Conservation (phyloP, 1,140 invertebrate species). For the Helicoverpa zea region DNA sequence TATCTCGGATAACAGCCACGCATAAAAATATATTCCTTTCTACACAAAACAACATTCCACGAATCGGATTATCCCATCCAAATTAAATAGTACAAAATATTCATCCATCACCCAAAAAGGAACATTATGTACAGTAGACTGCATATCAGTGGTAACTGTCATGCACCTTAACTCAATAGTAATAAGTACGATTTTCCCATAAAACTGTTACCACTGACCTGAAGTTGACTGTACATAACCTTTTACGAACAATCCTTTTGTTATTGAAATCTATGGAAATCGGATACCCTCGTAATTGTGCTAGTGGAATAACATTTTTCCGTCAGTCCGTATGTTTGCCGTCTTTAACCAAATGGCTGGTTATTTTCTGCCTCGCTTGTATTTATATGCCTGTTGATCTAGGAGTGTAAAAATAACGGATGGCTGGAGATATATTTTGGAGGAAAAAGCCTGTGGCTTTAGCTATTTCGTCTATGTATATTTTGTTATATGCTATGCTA, state of each 20-base stretch:
- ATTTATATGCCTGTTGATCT: conserved; percentile 34
- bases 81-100: conserved; percentile 39
- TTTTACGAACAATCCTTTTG: conserved; percentile 32
- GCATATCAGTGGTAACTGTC: too few species aligned
- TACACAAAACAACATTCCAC: background rate
- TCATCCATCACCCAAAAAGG: conserved; percentile 36
- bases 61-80: background rate
- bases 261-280: conserved; percentile 48
- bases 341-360: background rate
- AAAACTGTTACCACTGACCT: too few species aligned
- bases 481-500: too few species aligned
- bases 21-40: background rate
- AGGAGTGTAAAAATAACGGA: background rate
- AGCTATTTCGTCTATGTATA: background rate
- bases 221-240: background rate
- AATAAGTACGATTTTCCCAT: too few species aligned
- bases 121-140: conserved; percentile 4
- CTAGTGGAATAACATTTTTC: conserved; percentile 26
- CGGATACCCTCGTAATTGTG: conserved; percentile 31
- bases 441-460: background rate
- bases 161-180: too few species aligned
- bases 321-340: background rate
- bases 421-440: background rate
- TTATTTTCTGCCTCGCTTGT: conserved; percentile 6
- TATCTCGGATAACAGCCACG: background rate